These are phyloP conservation scores for Abramis brama DNA, from an alignment of 2,113 vertebrate species.

Conservation along the genomic window DNA sequence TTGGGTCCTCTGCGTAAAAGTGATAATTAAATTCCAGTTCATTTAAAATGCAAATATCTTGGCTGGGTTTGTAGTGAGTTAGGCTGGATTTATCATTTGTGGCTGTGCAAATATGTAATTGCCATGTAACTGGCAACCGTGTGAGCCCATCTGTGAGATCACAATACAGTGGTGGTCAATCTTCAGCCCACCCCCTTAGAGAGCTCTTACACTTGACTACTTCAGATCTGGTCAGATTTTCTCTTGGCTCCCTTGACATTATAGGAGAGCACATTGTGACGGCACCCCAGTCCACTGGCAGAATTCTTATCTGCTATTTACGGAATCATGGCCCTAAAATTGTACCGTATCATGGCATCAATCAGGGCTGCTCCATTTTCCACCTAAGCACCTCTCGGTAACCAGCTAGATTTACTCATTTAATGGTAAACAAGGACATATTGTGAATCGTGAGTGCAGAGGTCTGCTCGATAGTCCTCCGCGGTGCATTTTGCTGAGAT, in stretches of 20 bases:
- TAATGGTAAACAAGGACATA: slow-evolving; percentile 51
- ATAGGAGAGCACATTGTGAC: slow-evolving; percentile 36
- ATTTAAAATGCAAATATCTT: slow-evolving; percentile 41
- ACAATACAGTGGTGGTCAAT: slow-evolving; percentile 25
- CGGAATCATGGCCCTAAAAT: slow-evolving; percentile 38
- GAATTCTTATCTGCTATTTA: slow-evolving; percentile 42
- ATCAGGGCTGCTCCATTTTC: slow-evolving; percentile 16
- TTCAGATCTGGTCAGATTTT: slow-evolving; percentile 49
- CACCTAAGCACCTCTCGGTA: slow-evolving; percentile 37
- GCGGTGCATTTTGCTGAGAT: slow-evolving; percentile 37
- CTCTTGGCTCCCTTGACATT: slow-evolving; percentile 36
- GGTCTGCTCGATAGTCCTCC: slow-evolving; percentile 32
- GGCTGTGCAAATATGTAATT: slow-evolving; percentile 35
- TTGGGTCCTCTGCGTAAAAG: neutral
- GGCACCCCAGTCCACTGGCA: slow-evolving; percentile 44
- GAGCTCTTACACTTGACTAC: slow-evolving; percentile 2
- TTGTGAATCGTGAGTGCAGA: slow-evolving; percentile 39
- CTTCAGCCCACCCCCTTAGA: neutral
- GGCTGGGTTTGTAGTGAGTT: neutral
- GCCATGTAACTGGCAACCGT: slow-evolving; percentile 21
- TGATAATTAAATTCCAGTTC: slow-evolving; percentile 8
- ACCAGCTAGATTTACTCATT: slow-evolving; percentile 47
- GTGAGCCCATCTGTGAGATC: slow-evolving; percentile 31
- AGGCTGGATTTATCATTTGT: slow-evolving; percentile 31
- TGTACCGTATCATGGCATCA: slow-evolving; percentile 29